Evolutionary conservation across 2,888 invertebrate genomes (phyloP).

Genomic region (Diarsia mendica): DNA sequence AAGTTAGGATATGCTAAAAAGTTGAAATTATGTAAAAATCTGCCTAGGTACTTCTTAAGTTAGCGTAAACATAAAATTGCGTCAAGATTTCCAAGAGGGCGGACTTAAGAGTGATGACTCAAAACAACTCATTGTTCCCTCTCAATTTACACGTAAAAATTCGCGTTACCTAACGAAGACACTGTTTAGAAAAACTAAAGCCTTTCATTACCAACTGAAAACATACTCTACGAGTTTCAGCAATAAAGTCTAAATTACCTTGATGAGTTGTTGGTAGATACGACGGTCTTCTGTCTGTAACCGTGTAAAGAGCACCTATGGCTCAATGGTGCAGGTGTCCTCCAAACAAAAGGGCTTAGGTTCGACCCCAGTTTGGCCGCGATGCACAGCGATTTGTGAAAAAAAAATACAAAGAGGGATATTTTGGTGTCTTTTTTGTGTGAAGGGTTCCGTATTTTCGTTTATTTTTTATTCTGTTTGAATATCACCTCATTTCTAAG

Average conservation of each 20-base stretch:
- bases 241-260: slow-evolving; percentile 49
- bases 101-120: slow-evolving; percentile 65
- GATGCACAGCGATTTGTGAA: slow-evolving; percentile 81
- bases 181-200: slow-evolving; percentile 67
- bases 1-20: neutral
- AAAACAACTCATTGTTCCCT: slow-evolving; percentile 73
- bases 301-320: slow-evolving; percentile 84
- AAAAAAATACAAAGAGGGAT: slow-evolving; percentile 68
- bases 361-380: slow-evolving; percentile 79
- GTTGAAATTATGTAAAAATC: neutral
- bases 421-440: slow-evolving; percentile 67
- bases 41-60: neutral
- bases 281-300: slow-evolving; percentile 75
- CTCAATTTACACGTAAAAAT: slow-evolving; percentile 78
- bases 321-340: slow-evolving; percentile 87
- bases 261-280: slow-evolving; percentile 44
- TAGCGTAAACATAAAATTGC: slow-evolving; percentile 31
- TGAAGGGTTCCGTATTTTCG: slow-evolving; percentile 60
- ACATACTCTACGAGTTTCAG: slow-evolving; percentile 2
- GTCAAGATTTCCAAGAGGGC: slow-evolving; percentile 37
- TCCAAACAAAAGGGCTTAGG: slow-evolving; percentile 84
- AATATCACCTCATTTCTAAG: slow-evolving; percentile 31
- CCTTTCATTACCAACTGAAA: slow-evolving; percentile 38
- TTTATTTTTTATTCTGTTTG: slow-evolving; percentile 30
- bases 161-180: slow-evolving; percentile 75